phyloP scores from a whole-genome alignment of 2,113 vertebrate genomes.

The Ochotona curzoniae region DNA sequence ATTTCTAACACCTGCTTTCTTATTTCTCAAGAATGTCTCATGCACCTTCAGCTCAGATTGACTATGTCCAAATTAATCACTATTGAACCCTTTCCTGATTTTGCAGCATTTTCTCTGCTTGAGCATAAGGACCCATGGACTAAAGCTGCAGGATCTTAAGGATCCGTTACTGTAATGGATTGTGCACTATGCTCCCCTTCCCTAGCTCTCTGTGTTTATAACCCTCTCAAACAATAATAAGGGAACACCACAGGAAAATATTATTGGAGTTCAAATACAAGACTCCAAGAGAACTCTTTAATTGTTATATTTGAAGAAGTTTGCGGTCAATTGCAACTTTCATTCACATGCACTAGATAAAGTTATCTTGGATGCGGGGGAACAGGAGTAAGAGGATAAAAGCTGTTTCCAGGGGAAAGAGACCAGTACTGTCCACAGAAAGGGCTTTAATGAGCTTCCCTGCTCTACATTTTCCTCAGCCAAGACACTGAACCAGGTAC shows the following conservation, averaged over 20 bases:
- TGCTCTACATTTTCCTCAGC: neutral
- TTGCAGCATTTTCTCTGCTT: neutral
- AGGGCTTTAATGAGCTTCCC: neutral
- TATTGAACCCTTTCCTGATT: neutral
- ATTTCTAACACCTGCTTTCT: neutral
- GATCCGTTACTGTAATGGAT: neutral
- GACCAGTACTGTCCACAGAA: neutral
- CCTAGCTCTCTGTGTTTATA: no score
- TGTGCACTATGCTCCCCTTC: neutral
- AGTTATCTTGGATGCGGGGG: neutral
- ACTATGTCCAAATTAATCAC: neutral
- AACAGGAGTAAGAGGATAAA: neutral
- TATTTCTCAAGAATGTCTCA: neutral
- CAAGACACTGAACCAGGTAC: fast-evolving
- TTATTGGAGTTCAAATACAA: neutral
- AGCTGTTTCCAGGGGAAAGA: neutral
- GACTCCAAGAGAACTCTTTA: neutral
- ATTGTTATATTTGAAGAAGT: neutral
- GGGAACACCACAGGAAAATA: neutral
- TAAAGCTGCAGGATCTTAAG: neutral
- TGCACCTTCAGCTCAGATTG: neutral
- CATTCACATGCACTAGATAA: neutral
- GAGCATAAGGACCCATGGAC: neutral
- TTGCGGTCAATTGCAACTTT: neutral
- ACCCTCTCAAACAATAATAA: neutral